phyloP scores from a whole-genome alignment of 2,113 vertebrate genomes.

The Tupaia tana region DNA sequence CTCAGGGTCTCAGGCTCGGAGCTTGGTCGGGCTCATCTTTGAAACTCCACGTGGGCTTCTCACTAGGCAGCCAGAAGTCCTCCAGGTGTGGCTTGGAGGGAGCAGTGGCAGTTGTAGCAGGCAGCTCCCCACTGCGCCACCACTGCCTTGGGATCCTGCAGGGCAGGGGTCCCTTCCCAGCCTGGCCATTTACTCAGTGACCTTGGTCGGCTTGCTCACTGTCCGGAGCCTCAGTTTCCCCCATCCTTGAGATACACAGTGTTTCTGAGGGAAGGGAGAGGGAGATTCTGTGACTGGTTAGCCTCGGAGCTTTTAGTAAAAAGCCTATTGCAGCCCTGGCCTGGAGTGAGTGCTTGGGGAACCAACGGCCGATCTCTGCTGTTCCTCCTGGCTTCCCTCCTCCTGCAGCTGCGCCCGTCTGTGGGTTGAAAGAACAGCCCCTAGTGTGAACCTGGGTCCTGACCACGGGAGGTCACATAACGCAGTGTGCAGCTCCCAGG shows the following conservation, averaged over 20 bases:
- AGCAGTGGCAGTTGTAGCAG: neutral
- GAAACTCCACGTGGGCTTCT: neutral
- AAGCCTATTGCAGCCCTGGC: neutral
- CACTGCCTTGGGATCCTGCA: neutral
- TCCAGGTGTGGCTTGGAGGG: neutral
- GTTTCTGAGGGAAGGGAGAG: no score
- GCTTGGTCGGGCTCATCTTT: neutral
- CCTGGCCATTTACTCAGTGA: neutral
- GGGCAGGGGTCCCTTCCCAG: neutral
- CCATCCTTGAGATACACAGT: neutral
- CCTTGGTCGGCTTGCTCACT: neutral
- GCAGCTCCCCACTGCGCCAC: neutral
- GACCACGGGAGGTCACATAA: neutral
- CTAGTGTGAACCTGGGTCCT: neutral
- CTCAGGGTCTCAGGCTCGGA: neutral
- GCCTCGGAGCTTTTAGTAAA: neutral
- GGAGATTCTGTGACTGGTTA: neutral
- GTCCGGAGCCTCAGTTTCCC: neutral
- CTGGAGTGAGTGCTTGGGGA: neutral
- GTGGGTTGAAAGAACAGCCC: neutral
- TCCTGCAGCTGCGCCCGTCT: neutral
- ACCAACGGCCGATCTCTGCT: neutral
- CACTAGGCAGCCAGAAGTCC: neutral
- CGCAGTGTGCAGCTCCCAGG: neutral
- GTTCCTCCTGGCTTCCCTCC: neutral